Base-by-base conservation (phyloP, 1,140 invertebrate genomes). In the Oscheius sp. region DNA sequence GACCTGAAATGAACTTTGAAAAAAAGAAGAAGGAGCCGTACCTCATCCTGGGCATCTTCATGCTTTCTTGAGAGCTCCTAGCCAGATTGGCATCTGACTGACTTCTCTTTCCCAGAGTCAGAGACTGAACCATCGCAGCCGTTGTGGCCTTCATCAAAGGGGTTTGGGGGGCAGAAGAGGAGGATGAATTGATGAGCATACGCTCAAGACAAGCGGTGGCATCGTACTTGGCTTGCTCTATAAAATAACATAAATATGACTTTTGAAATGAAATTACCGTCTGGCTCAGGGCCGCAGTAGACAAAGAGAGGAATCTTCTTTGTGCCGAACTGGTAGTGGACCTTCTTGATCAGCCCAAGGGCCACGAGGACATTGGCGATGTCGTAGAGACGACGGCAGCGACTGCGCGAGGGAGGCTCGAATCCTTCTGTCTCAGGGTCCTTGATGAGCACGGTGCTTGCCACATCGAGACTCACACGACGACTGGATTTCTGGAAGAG, bases 291-390 rank as follows among this genome's bases (percentile, higher is more conserved):
- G 23, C 81, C 81, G 34, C 80, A 81, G 55, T 83, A 83, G 13
- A 79, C 75, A 65, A 84, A 83, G 1, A 83, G 78, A 10, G 81
- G 81, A 49, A 83, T 83, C 49, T 84, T 83, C 62, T 83, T 83
- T 3, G 81, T 83, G 23, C 81, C 81, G 52, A 83, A 83, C 1
- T 83, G 73, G 46, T 82, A 81, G 49, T 83, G 82, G 1, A 75
- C 80, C 63, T 83, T 83, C 45, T 79, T 78, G 64, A 83, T 83
- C 2, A 83, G 68, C 13, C 75, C 76, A 66, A 83, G 79, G 15
- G 81, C 80, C 1, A 83, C 81, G 23, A 83, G 63, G 3, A 83
- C 81, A 55, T 83, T 83, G 32, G 81, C 81, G 67, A 83, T 83
- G 78, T 83, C 81, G 36, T 83, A 83, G 2, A 83, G 64, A 18